Percentiles rank a stretch among this genome's conserved stretches.
phyloP scores from a whole-genome alignment of 2,888 invertebrate genomes.

The Ophion ventricosus region DNA sequence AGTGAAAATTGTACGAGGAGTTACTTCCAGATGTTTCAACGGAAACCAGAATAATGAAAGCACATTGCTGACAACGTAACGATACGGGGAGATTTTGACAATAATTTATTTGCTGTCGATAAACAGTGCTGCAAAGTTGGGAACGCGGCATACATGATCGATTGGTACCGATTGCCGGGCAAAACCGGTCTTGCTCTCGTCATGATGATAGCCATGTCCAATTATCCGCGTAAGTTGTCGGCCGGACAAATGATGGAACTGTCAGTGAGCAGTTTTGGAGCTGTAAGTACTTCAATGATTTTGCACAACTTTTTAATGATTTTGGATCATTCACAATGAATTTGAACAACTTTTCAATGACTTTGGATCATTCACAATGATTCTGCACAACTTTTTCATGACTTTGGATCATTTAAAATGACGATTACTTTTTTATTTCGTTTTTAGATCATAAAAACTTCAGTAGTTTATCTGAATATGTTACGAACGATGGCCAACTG shows the following conservation, averaged over 20 bases:
- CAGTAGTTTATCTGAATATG: constrained; percentile 54
- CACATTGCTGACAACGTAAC: no score
- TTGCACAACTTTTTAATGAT: not conserved
- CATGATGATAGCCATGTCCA: constrained; percentile 59
- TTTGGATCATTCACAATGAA: no score
- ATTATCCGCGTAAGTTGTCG: constrained; percentile 60
- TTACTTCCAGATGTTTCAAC: no score
- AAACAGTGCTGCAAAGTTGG: constrained; percentile 55
- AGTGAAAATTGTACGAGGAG: no score
- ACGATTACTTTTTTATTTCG: not conserved
- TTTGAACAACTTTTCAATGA: not conserved
- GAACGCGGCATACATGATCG: constrained; percentile 52
- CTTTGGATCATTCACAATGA: no score
- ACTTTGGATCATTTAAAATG: not conserved
- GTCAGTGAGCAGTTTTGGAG: constrained; percentile 57
- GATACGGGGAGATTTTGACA: not conserved
- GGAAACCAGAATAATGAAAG: no score
- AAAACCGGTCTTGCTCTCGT: constrained; percentile 53
- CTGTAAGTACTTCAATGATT: constrained; percentile 35
- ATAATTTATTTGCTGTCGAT: not conserved
- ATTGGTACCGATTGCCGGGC: constrained; percentile 64
- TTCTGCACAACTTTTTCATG: not conserved
- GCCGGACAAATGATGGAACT: constrained; percentile 65
- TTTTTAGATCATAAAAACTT: constrained; percentile 59
- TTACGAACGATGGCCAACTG: constrained; percentile 37